Evolutionary conservation across 1,140 invertebrate genomes (phyloP).

Genomic region (Drosophila obscura): DNA sequence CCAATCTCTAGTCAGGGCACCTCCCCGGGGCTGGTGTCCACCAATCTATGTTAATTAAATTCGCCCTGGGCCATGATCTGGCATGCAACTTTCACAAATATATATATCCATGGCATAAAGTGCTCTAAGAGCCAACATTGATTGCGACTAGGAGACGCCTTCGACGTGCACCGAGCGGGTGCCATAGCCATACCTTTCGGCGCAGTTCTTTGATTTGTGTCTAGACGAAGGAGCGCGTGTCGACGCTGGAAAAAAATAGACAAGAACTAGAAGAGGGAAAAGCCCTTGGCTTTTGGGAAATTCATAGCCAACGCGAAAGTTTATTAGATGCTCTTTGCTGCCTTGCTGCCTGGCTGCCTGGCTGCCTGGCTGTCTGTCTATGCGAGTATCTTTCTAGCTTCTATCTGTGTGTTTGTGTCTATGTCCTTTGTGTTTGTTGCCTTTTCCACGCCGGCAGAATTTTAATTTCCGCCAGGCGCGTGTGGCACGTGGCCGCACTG

Average conservation of each 20-base stretch:
- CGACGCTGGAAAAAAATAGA: slow-evolving; percentile 31
- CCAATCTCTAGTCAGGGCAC: slow-evolving; percentile 17
- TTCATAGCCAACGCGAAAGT: slow-evolving; percentile 52
- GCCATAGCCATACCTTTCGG: slow-evolving; percentile 38
- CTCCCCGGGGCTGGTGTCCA: background rate
- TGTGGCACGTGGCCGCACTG: slow-evolving; percentile 53
- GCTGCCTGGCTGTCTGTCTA: slow-evolving; percentile 16
- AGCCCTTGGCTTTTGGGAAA: slow-evolving; percentile 40
- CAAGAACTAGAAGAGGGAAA: slow-evolving; percentile 5
- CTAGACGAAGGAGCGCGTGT: slow-evolving; percentile 60
- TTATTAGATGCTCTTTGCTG: slow-evolving; percentile 49
- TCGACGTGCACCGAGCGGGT: slow-evolving; percentile 31
- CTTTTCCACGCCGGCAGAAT: slow-evolving; percentile 59
- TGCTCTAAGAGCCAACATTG: slow-evolving; percentile 26
- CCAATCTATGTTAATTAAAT: slow-evolving; percentile 46
- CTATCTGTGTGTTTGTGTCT: slow-evolving; percentile 9
- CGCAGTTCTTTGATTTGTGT: slow-evolving; percentile 72
- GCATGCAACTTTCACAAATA: slow-evolving; percentile 13
- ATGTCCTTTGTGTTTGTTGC: slow-evolving; percentile 20
- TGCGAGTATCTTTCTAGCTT: slow-evolving; percentile 11
- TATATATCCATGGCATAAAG: slow-evolving; percentile 2
- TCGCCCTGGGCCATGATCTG: slow-evolving; percentile 20
- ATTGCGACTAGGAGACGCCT: slow-evolving; percentile 45
- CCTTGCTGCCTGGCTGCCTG: slow-evolving; percentile 3
- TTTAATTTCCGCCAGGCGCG: slow-evolving; percentile 70